Percentiles rank a stretch among this genome's conserved stretches.
Evolutionary conservation across 2,113 vertebrate species (phyloP).

Genomic region (Ammodytes dubius): DNA sequence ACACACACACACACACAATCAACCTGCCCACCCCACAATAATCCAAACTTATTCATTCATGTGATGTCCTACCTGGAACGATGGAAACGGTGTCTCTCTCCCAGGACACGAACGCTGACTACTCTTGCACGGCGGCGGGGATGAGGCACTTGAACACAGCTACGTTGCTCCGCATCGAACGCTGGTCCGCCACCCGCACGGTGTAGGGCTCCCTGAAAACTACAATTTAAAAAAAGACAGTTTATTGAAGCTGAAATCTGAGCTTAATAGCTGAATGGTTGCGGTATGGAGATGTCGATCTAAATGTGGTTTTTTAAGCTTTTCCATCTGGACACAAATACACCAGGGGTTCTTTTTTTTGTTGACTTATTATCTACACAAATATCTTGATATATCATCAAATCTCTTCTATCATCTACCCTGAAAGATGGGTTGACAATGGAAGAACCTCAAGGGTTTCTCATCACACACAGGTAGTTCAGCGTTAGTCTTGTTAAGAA

Average conservation of each 20-base stretch:
- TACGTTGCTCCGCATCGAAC: conserved; percentile 98
- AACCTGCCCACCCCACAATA: not conserved
- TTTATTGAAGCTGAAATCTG: not conserved
- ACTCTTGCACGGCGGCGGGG: conserved; percentile 97
- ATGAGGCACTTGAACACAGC: conserved; percentile 99
- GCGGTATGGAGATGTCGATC: conserved; percentile 1
- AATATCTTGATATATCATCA: not conserved
- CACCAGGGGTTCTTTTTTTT: not conserved
- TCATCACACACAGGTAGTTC: not conserved
- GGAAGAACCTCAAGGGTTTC: not conserved
- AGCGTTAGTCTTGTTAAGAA: conserved; percentile 3
- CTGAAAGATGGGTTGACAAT: not conserved
- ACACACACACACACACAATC: conserved; percentile 28
- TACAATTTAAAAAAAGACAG: conserved; percentile 35
- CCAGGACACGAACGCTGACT: conserved; percentile 99
- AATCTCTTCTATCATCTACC: not conserved
- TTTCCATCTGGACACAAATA: not conserved
- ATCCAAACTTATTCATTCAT: not conserved
- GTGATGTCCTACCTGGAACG: conserved; percentile 91
- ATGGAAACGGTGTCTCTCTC: conserved; percentile 99
- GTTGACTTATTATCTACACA: not conserved
- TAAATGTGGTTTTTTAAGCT: conserved; percentile 4
- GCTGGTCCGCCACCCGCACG: conserved; percentile 99
- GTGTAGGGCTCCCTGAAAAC: conserved; percentile 99
- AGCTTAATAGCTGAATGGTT: not conserved